These are phyloP conservation scores for Biston betularia DNA, from an alignment of 2,888 invertebrate species.

Conservation along the genomic window DNA sequence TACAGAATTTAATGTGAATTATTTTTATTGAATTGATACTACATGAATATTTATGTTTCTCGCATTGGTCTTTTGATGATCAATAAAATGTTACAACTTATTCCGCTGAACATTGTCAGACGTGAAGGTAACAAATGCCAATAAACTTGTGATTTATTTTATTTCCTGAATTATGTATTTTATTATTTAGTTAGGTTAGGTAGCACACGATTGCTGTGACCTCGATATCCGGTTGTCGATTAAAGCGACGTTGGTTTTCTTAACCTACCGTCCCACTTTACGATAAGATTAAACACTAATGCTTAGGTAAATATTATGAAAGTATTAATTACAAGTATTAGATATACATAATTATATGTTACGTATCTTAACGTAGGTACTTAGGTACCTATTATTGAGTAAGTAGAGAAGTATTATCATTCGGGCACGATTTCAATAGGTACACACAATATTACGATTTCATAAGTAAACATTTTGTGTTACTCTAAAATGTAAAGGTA, in stretches of 20 bases:
- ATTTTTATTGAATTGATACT: not conserved
- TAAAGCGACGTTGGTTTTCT: constrained; percentile 20
- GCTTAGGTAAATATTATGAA: constrained; percentile 19
- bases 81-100: constrained; percentile 13
- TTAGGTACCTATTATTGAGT: not conserved
- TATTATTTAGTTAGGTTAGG: not conserved
- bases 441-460: not conserved
- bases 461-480: not conserved
- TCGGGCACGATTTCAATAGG: not conserved
- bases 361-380: not conserved
- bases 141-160: constrained; percentile 19
- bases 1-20: not conserved
- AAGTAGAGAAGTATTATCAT: not conserved
- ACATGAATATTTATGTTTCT: not conserved
- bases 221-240: constrained; percentile 20
- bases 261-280: constrained; percentile 14
- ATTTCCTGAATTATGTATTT: constrained; percentile 4
- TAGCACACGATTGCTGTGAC: constrained; percentile 9
- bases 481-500: too few relatives aligned
- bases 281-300: constrained; percentile 21
- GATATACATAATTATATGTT: too few relatives aligned
- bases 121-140: not conserved
- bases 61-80: constrained; percentile 13
- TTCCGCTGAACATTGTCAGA: constrained; percentile 1
- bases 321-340: constrained; percentile 14